Base-by-base conservation (phyloP, 2,797 vertebrate species). In the Neopelma chrysocephalum region DNA sequence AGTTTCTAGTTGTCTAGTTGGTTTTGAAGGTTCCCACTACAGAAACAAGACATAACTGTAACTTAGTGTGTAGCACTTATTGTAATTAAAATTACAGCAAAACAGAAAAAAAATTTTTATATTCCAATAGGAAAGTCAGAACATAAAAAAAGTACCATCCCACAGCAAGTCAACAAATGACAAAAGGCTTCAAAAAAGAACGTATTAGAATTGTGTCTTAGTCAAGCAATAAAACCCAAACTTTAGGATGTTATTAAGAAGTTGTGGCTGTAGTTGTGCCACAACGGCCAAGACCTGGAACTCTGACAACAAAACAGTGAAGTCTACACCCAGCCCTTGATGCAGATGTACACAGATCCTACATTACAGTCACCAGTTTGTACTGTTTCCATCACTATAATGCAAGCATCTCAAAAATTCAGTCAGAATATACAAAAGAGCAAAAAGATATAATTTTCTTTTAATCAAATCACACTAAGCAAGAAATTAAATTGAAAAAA, bases 401-500 rank as follows among this genome's bases (percentile, higher is more conserved):
- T 2, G 4, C 16, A 54, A 65, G 7, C 15, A 69, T 15, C 40
- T 89, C 36, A 60, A 42, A 81, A 68, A 31, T 36, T 38, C 38
- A 58, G 14, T 40, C 64, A 54, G 15, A 91, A 29, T 15, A 53
- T 4, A 56, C 4, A 15, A 36, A 62, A 78, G 19, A 61, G 6
- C 6, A 61, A 62, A 42, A 62, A 25, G 8, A 53, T 6, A 71
- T 1, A 32, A 11, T 31, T 48, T 64, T 27, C 8, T 54, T 82
- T 62, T 16, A 53, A 21, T 38, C 3, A 1, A 27, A 75, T 36
- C 22, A 43, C 18, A 51, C 10, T 18, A 48, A 71, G 40, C 3
- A 93, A 66, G 27, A 91, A 93, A 62, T 69, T 64, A 53, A 84
- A 56, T 23, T 75, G 62, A 71, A 86, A 86, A 85, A 68, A 16